phyloP scores from a whole-genome alignment of 2,797 vertebrate genomes.

The Zalophus californianus region DNA sequence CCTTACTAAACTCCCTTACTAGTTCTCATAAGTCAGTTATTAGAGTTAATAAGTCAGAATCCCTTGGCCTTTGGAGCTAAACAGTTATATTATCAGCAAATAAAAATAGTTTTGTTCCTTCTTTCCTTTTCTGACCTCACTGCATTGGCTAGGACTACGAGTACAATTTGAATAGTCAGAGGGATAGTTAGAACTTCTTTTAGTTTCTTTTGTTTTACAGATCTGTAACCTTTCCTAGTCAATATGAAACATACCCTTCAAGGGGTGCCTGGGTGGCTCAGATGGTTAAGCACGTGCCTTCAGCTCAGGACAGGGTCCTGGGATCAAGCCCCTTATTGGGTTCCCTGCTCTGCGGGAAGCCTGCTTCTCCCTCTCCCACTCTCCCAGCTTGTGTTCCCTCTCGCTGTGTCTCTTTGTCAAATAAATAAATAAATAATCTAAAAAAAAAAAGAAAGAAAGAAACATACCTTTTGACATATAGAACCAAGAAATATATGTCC shows the following conservation, averaged over 20 bases:
- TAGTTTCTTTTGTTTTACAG: conserved; percentile 50
- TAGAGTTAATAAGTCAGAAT: not conserved
- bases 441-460: not conserved
- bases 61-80: conserved; percentile 11
- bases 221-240: not conserved
- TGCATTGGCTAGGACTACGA: not conserved
- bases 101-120: not conserved
- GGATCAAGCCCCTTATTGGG: no score
- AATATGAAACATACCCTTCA: not conserved
- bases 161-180: not conserved
- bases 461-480: not conserved
- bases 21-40: not conserved
- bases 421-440: no score
- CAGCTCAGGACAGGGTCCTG: no score
- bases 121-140: not conserved
- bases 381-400: no score
- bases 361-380: no score
- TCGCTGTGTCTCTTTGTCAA: no score
- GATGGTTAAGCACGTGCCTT: no score
- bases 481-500: not conserved
- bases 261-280: no score
- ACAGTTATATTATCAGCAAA: not conserved
- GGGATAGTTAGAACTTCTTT: not conserved
- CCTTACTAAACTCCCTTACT: not conserved
- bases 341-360: no score